Evolutionary conservation across 2,888 invertebrate species (phyloP).

Genomic region (Tridacna crocea): DNA sequence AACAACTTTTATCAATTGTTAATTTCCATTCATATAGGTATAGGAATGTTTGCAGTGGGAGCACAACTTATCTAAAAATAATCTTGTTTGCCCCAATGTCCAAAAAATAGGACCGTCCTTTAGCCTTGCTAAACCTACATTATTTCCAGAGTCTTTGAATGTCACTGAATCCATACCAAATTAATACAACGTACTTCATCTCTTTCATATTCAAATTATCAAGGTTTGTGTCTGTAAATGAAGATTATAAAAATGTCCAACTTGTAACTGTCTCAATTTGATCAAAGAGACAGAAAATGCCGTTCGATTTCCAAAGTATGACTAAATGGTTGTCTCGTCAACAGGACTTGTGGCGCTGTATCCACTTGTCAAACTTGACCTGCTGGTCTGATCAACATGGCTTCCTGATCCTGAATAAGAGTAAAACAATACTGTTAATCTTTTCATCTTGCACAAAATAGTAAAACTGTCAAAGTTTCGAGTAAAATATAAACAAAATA

Average conservation of each 20-base stretch:
- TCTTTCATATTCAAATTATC: too few relatives aligned
- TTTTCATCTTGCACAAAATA: too few relatives aligned
- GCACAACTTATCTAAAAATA: too few relatives aligned
- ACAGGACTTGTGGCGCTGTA: conserved; percentile 73
- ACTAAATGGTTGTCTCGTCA: conserved; percentile 73
- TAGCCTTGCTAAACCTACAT: neutral
- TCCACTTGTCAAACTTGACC: conserved; percentile 72
- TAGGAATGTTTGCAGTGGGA: too few relatives aligned
- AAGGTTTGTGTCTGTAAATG: neutral
- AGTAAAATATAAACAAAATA: too few relatives aligned
- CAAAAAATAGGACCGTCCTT: too few relatives aligned
- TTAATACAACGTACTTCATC: too few relatives aligned
- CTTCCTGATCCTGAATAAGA: conserved; percentile 64
- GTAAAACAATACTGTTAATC: neutral
- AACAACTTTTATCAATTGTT: too few relatives aligned
- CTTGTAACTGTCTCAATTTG: neutral
- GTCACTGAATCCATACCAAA: neutral
- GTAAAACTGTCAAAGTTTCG: too few relatives aligned
- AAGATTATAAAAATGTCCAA: neutral
- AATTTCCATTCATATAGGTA: too few relatives aligned
- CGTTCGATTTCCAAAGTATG: neutral
- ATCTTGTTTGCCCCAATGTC: too few relatives aligned
- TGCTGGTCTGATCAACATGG: conserved; percentile 65
- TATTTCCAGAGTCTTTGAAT: neutral
- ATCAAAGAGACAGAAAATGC: neutral